A percentile compares a stretch with the other conserved stretches of the same genome.
These are phyloP conservation scores for Silurus meridionalis DNA, from an alignment of 2,113 vertebrate species.

Conservation along the genomic window DNA sequence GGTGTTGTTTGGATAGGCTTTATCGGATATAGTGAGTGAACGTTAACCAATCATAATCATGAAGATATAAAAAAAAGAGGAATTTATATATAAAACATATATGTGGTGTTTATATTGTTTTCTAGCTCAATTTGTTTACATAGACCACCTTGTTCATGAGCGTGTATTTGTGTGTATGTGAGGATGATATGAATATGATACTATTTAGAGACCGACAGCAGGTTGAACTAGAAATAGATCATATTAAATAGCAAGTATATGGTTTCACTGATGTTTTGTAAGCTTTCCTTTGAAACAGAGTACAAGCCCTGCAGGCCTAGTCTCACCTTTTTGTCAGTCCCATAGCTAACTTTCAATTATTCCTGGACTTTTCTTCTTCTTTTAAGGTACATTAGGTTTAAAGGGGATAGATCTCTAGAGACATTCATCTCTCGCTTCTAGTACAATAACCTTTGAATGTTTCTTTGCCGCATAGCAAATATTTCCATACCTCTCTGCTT, in stretches of 20 bases:
- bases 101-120: not conserved
- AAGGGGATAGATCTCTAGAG: not conserved
- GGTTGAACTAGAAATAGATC: not conserved
- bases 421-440: not conserved
- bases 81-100: too few relatives aligned
- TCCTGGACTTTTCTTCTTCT: not conserved
- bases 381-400: too few relatives aligned
- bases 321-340: not conserved
- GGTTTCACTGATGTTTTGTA: not conserved
- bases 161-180: not conserved
- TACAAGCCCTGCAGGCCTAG: not conserved
- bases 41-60: too few relatives aligned
- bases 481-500: conserved; percentile 12
- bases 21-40: not conserved
- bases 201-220: not conserved
- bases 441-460: not conserved
- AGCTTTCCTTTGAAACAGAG: not conserved
- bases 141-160: not conserved
- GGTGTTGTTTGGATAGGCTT: not conserved
- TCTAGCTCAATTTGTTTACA: not conserved
- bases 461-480: not conserved
- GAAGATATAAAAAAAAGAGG: too few relatives aligned
- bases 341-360: not conserved
- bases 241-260: not conserved
- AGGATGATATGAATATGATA: not conserved